Percentiles rank a stretch among this genome's conserved stretches.
Conservation (phyloP, 2,888 invertebrate species). For the Andrena flavipes region DNA sequence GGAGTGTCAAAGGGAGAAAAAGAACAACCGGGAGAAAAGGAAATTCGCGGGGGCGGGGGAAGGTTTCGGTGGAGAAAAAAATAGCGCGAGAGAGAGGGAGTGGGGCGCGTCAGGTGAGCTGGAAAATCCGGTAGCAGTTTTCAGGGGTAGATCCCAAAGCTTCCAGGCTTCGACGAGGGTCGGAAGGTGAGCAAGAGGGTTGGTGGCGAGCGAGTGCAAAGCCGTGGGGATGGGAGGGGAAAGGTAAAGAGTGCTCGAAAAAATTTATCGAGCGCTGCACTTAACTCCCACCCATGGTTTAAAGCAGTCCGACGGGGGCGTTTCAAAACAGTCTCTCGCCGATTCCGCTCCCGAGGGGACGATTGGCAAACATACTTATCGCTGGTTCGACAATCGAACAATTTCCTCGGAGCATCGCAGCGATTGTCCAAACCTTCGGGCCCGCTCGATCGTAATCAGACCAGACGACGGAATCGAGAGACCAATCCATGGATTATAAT, state of each 20-base stretch:
- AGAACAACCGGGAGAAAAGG: conserved; percentile 48
- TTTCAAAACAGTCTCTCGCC: conserved; percentile 52
- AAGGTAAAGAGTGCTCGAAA: conserved; percentile 70
- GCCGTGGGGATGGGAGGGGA: conserved; percentile 45
- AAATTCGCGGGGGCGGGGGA: conserved; percentile 26
- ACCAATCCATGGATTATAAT: conserved; percentile 20
- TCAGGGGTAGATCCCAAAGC: conserved; percentile 65
- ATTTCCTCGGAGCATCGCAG: conserved; percentile 34
- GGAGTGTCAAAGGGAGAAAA: conserved; percentile 44
- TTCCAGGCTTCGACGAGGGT: conserved; percentile 61
- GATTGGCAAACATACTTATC: conserved; percentile 47
- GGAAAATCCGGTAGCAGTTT: conserved; percentile 74
- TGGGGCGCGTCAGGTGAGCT: conserved; percentile 62
- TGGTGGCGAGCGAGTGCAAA: conserved; percentile 63
- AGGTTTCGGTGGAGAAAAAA: conserved; percentile 3
- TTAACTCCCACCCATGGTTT: conserved; percentile 67
- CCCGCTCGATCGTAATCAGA: conserved; percentile 47
- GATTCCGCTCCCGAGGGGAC: conserved; percentile 13
- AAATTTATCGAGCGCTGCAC: conserved; percentile 71
- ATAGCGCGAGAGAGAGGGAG: conserved; percentile 39
- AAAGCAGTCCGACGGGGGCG: conserved; percentile 58
- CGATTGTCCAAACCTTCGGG: conserved; percentile 9
- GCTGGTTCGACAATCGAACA: conserved; percentile 46
- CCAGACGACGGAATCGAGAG: conserved; percentile 3
- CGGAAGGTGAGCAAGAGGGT: conserved; percentile 60